Evolutionary conservation across 1,140 invertebrate species (phyloP).

Genomic region (Anagrus nilaparvatae): DNA sequence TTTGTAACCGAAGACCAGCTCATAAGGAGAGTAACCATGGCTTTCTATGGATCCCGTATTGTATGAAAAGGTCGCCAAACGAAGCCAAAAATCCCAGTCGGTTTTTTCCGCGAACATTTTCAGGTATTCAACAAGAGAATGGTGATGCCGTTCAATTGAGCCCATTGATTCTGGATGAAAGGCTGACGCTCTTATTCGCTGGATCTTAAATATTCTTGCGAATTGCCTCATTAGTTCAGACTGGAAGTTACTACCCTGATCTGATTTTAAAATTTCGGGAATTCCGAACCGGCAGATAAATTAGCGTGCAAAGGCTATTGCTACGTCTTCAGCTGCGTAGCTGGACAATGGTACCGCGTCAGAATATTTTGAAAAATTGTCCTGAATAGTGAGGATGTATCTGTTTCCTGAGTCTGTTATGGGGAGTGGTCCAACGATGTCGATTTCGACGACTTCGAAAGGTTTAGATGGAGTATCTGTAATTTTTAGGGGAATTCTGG

Average conservation of each 20-base stretch:
- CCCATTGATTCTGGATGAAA: conserved; percentile 12
- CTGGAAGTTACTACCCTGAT: conserved; percentile 26
- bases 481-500: conserved; percentile 22
- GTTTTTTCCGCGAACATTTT: conserved; percentile 6
- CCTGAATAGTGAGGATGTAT: conserved; percentile 8
- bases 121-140: conserved; percentile 9
- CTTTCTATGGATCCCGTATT: conserved; percentile 20
- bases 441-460: conserved; percentile 3
- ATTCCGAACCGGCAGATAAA: conserved; percentile 25
- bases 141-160: conserved; percentile 9
- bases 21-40: conserved; percentile 18
- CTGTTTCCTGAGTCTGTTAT: conserved; percentile 3
- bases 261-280: conserved; percentile 22
- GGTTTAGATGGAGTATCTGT: conserved; percentile 4
- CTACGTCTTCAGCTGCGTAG: conserved; percentile 20
- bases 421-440: conserved; percentile 10
- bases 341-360: conserved; percentile 13
- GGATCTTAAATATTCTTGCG: conserved; percentile 10
- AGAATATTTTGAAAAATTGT: conserved; percentile 16
- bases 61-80: conserved; percentile 16
- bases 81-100: conserved; percentile 29
- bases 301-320: conserved; percentile 10
- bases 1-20: conserved; percentile 9
- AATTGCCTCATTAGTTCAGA: conserved; percentile 20
- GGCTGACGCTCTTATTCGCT: conserved; percentile 6